Conservation (phyloP, 2,797 vertebrate genomes). For the Nannoperca australis region DNA sequence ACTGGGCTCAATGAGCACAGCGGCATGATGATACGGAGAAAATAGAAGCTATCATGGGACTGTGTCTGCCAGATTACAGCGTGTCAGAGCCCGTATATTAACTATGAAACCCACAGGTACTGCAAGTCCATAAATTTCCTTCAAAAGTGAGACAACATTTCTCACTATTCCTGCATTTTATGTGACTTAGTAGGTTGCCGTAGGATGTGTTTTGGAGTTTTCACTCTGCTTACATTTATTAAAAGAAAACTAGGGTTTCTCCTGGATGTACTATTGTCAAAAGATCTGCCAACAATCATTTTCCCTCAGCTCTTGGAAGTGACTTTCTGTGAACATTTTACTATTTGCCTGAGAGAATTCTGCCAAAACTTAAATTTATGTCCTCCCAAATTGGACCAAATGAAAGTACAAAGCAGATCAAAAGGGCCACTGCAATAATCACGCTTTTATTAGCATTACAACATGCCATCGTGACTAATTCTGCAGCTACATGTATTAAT, state of each 20-base stretch:
- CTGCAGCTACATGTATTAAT: conserved; percentile 24
- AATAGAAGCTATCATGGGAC: conserved; percentile 45
- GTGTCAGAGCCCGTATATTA: conserved; percentile 49
- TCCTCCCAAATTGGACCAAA: conserved; percentile 59
- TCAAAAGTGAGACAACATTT: conserved; percentile 30
- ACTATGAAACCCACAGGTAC: conserved; percentile 38
- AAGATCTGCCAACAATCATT: conserved; percentile 19
- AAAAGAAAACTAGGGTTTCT: neutral
- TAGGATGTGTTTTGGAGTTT: neutral
- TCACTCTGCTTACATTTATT: neutral
- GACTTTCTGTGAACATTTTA: conserved; percentile 37
- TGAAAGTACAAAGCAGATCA: conserved; percentile 67
- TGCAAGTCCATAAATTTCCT: conserved; percentile 42
- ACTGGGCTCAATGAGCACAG: conserved; percentile 34
- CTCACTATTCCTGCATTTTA: conserved; percentile 35
- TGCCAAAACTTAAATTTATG: conserved; percentile 54
- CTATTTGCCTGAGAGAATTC: conserved; percentile 39
- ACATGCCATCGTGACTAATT: conserved; percentile 42
- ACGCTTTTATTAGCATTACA: conserved; percentile 66
- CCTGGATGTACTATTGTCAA: conserved; percentile 10
- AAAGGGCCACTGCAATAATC: conserved; percentile 55
- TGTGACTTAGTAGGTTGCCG: conserved; percentile 35
- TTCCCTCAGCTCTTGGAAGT: neutral
- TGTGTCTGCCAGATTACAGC: conserved; percentile 49
- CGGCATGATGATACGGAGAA: conserved; percentile 40